Conservation (phyloP, 2,113 vertebrate species). For the Pica pica region DNA sequence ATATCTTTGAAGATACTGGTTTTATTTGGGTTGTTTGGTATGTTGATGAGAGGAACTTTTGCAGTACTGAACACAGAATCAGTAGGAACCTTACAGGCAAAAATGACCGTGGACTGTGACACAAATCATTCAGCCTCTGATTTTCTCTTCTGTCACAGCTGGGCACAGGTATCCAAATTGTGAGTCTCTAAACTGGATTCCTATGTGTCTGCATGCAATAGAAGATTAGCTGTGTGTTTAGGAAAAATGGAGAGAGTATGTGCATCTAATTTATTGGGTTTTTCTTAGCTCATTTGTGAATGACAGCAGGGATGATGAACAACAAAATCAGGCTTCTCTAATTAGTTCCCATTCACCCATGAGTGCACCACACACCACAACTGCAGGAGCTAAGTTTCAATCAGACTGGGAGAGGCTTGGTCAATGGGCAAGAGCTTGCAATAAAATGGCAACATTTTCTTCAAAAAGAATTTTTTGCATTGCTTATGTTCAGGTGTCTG, state of each 20-base stretch:
- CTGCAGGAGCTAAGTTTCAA: background rate
- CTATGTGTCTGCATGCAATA: background rate
- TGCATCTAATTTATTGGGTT: background rate
- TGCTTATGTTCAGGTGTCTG: background rate
- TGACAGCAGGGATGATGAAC: background rate
- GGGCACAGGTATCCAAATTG: background rate
- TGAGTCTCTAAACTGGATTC: background rate
- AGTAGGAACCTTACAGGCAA: background rate
- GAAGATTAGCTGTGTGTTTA: background rate
- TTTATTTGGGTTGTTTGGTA: background rate
- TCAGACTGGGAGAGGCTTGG: background rate
- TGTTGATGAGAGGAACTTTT: background rate
- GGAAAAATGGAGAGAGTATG: background rate
- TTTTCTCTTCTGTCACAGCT: background rate
- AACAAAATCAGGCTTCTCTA: background rate
- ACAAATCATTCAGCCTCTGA: background rate
- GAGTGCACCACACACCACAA: background rate
- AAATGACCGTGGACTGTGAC: background rate
- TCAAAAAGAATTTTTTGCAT: background rate
- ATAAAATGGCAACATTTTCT: background rate
- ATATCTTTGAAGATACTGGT: background rate
- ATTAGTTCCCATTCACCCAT: background rate
- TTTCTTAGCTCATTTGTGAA: constrained; percentile 9
- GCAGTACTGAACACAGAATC: background rate
- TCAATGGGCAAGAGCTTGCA: background rate